These are phyloP conservation scores for Sisyra nigra DNA, from an alignment of 2,888 invertebrate species.

Conservation along the genomic window DNA sequence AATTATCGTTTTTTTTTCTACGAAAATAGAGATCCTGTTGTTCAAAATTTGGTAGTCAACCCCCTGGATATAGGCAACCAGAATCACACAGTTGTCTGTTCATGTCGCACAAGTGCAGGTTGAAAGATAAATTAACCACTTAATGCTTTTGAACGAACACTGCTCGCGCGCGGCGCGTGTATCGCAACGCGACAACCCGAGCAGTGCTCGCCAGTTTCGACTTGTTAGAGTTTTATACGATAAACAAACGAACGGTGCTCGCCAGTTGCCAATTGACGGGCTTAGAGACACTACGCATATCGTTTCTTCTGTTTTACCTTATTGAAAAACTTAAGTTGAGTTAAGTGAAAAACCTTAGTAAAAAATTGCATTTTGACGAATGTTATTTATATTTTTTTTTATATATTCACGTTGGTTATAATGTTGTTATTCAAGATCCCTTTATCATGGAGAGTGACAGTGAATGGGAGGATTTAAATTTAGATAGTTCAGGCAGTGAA, in stretches of 20 bases:
- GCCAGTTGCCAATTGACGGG: background rate
- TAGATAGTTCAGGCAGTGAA: constrained; percentile 1
- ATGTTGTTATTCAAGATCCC: constrained; percentile 1
- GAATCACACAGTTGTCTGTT: too few relatives aligned
- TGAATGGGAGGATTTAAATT: constrained; percentile 6
- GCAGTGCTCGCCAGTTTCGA: background rate
- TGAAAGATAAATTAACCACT: too few relatives aligned
- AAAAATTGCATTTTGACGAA: background rate
- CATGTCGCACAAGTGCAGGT: too few relatives aligned
- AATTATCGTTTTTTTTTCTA: too few relatives aligned
- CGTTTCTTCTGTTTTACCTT: background rate
- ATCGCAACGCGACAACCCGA: background rate
- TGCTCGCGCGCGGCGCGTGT: background rate
- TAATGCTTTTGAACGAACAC: background rate
- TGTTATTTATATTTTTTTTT: background rate
- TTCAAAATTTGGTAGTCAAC: too few relatives aligned
- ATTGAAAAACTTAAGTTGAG: background rate
- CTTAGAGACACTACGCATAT: background rate
- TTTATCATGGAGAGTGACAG: background rate
- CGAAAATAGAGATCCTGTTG: too few relatives aligned
- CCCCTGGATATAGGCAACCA: too few relatives aligned
- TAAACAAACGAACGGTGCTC: background rate
- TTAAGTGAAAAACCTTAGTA: background rate
- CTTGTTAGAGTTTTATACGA: background rate
- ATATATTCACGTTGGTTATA: constrained; percentile 3